A percentile compares a stretch with the other conserved stretches of the same genome.
These are phyloP conservation scores for Podiceps cristatus DNA, from an alignment of 2,113 vertebrate genomes.

Conservation along the genomic window DNA sequence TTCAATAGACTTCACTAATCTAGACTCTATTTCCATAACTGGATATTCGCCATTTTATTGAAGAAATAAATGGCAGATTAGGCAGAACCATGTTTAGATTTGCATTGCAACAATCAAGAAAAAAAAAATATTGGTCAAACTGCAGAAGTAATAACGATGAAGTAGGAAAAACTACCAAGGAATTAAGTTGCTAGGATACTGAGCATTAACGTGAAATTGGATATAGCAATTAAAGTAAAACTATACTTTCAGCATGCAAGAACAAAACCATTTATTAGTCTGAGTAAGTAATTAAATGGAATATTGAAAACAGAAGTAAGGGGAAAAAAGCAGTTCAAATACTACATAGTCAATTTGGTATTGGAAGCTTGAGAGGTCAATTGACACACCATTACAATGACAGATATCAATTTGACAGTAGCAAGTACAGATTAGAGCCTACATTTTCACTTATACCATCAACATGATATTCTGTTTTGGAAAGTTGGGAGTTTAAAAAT, in stretches of 20 bases:
- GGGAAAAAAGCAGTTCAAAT: conserved; percentile 57
- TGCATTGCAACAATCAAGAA: neutral
- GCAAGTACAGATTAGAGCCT: conserved; percentile 35
- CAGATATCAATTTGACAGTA: conserved; percentile 52
- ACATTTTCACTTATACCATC: neutral
- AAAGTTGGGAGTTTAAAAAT: neutral
- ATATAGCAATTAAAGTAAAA: conserved; percentile 78
- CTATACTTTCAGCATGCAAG: conserved; percentile 67
- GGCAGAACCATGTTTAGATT: neutral
- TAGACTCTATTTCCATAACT: neutral
- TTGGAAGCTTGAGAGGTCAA: conserved; percentile 60
- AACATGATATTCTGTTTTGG: neutral
- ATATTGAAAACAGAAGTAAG: conserved; percentile 74
- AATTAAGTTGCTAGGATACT: conserved; percentile 79
- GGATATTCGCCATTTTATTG: neutral
- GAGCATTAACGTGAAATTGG: conserved; percentile 71
- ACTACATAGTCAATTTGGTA: conserved; percentile 18
- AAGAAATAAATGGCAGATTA: neutral
- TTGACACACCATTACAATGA: conserved; percentile 47
- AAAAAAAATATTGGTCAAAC: neutral
- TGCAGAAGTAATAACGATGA: neutral
- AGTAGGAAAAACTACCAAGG: neutral
- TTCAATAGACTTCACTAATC: neutral
- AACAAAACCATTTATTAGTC: conserved; percentile 75
- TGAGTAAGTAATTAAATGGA: conserved; percentile 73